Percentiles rank a stretch among this genome's conserved stretches.
Evolutionary conservation across 1,140 invertebrate genomes (phyloP).

Genomic region (Batillaria attramentaria): DNA sequence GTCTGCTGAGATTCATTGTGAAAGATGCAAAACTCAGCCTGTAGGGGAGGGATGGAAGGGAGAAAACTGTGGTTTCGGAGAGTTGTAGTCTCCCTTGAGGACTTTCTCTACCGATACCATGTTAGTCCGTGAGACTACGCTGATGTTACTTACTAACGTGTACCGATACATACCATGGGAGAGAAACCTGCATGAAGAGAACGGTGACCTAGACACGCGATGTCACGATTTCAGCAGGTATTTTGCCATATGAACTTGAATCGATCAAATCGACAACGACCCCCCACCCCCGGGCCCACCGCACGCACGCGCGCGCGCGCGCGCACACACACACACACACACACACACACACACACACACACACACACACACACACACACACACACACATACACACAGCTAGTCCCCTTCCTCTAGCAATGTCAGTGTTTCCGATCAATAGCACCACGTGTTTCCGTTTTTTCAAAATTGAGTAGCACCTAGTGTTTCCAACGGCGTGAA

Average conservation of each 20-base stretch:
- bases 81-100: too few species aligned
- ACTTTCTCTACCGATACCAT: not conserved
- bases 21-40: constrained; percentile 22
- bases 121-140: not conserved
- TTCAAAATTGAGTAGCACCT: too few species aligned
- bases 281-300: not conserved
- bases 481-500: too few species aligned
- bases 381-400: not conserved
- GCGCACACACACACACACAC: not conserved
- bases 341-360: not conserved
- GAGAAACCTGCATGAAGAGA: not conserved
- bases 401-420: not conserved
- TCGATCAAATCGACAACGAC: not conserved
- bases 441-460: too few species aligned
- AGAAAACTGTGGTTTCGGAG: too few species aligned
- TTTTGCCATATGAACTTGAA: not conserved
- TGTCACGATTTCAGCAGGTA: not conserved
- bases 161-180: not conserved
- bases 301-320: not conserved
- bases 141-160: not conserved
- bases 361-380: not conserved
- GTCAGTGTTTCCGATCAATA: too few species aligned
- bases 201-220: not conserved
- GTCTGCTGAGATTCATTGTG: constrained; percentile 21
- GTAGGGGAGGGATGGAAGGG: not conserved